Conservation (phyloP, 2,113 vertebrate species). For the Semnornis frantzii region DNA sequence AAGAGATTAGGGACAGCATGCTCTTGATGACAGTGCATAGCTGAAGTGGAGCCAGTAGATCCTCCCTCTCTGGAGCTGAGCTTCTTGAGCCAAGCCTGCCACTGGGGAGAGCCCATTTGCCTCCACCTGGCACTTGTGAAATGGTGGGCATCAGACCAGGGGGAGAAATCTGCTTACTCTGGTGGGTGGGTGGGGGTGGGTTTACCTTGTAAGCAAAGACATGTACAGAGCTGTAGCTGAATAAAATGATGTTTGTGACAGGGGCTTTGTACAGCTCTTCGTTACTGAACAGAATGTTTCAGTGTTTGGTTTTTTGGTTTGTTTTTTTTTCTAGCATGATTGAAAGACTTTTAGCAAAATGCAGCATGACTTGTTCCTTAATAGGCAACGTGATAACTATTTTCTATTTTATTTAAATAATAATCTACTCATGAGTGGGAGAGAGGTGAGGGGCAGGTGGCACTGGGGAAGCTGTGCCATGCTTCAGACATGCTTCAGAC, state of each 20-base stretch:
- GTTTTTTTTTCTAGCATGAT: background rate
- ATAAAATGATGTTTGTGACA: background rate
- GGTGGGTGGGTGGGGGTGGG: background rate
- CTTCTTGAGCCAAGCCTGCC: background rate
- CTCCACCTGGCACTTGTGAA: background rate
- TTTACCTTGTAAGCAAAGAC: background rate
- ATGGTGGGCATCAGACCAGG: background rate
- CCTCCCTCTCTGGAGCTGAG: background rate
- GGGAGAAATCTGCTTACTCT: background rate
- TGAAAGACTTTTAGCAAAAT: background rate
- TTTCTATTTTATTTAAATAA: background rate
- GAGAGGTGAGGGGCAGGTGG: background rate
- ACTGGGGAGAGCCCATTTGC: background rate
- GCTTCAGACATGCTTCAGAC: background rate
- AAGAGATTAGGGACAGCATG: background rate
- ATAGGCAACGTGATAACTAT: background rate
- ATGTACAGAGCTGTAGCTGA: background rate
- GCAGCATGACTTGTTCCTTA: background rate
- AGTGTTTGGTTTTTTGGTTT: background rate
- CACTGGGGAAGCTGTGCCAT: rapidly evolving
- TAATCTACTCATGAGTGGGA: background rate
- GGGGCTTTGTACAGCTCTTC: background rate
- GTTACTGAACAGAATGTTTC: background rate
- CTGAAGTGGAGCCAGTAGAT: background rate
- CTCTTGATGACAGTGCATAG: rapidly evolving